Base-by-base conservation (phyloP, 1,140 invertebrate genomes). In the Drosophila nebulosa region DNA sequence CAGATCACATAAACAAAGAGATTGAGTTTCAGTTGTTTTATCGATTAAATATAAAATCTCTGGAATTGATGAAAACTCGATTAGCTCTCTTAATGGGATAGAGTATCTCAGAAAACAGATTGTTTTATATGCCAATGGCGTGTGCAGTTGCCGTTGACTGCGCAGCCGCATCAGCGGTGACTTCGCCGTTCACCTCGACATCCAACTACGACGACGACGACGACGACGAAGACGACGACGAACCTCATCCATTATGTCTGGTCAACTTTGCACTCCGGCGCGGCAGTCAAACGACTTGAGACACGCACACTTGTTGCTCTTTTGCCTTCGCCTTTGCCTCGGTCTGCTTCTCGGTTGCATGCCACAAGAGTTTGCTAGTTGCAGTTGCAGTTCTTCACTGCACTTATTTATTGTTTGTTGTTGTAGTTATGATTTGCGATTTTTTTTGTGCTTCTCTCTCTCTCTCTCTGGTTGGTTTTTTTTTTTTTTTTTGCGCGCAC, bases 361-460 rank as follows among this genome's bases (percentile, higher is more conserved):
- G 59, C 32, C 60, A 65, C 69, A 24, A 66, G 70, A 53, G 32
- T 61, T 68, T 68, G 70, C 68, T 55, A 52, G 53, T 52, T 71
- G 72, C 72, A 39, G 27, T 74, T 50, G 55, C 56, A 26, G 61
- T 24, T 39, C 56, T 57, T 59, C 46, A 59, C 57, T 72, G 78
- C 78, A 78, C 74, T 86, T 89, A 78, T 86, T 86, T 86, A 86
- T 86, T 86, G 74, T 86, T 86, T 88, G 83, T 86, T 86, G 81
- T 76, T 76, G 72, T 81, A 85, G 83, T 86, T 86, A 86, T 86
- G 81, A 86, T 86, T 86, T 86, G 83, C 83, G 66, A 86, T 88
- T 86, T 81, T 79, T 73, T 57, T 26, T 72, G 55, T 22, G 9
- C 12, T 1, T 24, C 26, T 24, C 30, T 24, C 39, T 5, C 27